Evolutionary conservation across 2,797 vertebrate species (phyloP), one percentile per base, ranked within the genome.

Genomic region (Gephyroberyx darwinii): DNA sequence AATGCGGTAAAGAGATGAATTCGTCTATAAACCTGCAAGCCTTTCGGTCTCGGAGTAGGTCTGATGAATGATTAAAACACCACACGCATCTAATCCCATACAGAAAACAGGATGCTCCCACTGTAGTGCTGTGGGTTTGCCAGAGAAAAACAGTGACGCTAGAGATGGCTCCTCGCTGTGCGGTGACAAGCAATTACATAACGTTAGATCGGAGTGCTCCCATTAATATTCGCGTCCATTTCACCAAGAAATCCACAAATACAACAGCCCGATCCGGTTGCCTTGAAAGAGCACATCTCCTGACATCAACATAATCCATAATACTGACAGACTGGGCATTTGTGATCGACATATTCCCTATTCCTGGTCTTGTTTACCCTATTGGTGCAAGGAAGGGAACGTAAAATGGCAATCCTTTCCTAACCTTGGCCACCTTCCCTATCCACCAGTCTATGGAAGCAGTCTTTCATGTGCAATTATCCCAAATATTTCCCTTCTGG

Each of bases 121-220:
- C 79, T 84, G 74, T 81, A 72, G 39, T 74, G 71, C 68, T 73
- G 72, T 48, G 69, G 78, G 83, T 80, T 77, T 67, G 82, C 70
- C 77, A 55, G 78, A 83, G 71, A 75, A 72, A 86, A 83, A 90
- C 90, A 91, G 86, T 91, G 87, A 89, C 85, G 84, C 77, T 68
- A 59, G 85, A 81, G 83, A 90, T 85, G 89, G 88, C 82, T 88
- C 69, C 82, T 90, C 66, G 47, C 86, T 85, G 77, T 50, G 90
- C 90, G 84, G 43, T 90, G 86, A 88, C 86, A 84, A 83, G 86
- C 88, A 88, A 90, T 93, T 93, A 93, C 92, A 91, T 92, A 93
- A 93, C 91, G 85, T 66, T 74, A 78, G 88, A 87, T 64, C 71
- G 5, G 66, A 81, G 79, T 12, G 84, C 82, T 80, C 81, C 75